These are phyloP conservation scores for Pseudomyrmex flavicornis DNA, from an alignment of 1,140 invertebrate species.

Conservation along the genomic window DNA sequence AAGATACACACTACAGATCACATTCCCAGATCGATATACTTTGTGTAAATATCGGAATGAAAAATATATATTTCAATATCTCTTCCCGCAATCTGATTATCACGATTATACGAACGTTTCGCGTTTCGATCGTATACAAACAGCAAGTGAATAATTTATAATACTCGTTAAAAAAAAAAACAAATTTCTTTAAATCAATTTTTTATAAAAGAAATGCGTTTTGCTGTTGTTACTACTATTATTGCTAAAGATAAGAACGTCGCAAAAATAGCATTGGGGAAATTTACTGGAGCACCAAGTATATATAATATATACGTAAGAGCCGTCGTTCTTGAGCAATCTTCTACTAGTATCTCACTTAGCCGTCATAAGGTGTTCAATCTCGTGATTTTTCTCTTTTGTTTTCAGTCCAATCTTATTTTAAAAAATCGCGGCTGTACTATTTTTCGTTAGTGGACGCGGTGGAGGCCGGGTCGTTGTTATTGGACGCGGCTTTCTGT, in stretches of 20 bases:
- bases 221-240: not conserved
- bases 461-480: slow-evolving; percentile 51
- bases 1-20: not conserved
- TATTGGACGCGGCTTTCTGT: slow-evolving; percentile 69
- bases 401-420: not conserved
- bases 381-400: not conserved
- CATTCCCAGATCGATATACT: slow-evolving; percentile 9
- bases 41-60: not conserved
- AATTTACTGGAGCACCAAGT: slow-evolving; percentile 39
- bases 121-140: not conserved
- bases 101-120: not conserved
- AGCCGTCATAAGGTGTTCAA: not conserved
- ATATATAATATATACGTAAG: slow-evolving; percentile 21
- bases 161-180: not conserved
- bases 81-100: not conserved
- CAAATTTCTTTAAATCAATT: not conserved
- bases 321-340: slow-evolving; percentile 45
- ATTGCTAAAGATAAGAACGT: slow-evolving; percentile 23
- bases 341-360: slow-evolving; percentile 22
- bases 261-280: not conserved
- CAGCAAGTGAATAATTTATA: not conserved
- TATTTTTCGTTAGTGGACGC: slow-evolving; percentile 51
- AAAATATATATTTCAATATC: not conserved
- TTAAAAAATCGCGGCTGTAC: not conserved
- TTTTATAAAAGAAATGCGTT: not conserved